Percentiles rank a stretch among this genome's conserved stretches.
Conservation (phyloP, 1,140 invertebrate genomes). For the Berghia stephanieae region DNA sequence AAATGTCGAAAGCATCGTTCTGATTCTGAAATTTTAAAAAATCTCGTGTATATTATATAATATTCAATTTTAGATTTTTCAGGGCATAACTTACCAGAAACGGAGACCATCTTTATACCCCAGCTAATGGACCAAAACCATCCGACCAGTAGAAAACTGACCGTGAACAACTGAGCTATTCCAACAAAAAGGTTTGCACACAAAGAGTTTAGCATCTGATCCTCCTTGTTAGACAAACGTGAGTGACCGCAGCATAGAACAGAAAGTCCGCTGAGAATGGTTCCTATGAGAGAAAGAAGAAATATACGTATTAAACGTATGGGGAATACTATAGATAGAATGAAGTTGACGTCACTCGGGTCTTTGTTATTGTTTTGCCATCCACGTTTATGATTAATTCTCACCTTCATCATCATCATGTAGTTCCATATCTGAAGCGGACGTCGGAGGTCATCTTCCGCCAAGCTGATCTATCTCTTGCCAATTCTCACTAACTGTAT, state of each 20-base stretch:
- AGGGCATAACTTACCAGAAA: constrained; percentile 50
- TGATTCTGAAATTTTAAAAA: background rate
- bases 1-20: background rate
- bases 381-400: no score
- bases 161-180: constrained; percentile 86
- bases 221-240: constrained; percentile 74
- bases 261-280: constrained; percentile 84
- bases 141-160: constrained; percentile 93
- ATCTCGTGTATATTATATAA: background rate
- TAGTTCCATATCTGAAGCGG: no score
- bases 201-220: constrained; percentile 45
- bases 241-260: constrained; percentile 89
- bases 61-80: background rate
- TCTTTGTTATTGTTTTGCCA: no score
- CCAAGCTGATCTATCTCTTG: no score
- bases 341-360: background rate
- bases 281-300: constrained; percentile 73
- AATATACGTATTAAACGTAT: background rate
- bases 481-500: no score
- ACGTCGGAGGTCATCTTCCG: no score
- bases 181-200: constrained; percentile 87
- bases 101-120: constrained; percentile 85
- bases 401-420: no score
- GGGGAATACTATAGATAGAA: background rate
- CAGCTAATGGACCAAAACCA: constrained; percentile 98